These are phyloP conservation scores for Recurvirostra avosetta DNA, from an alignment of 2,113 vertebrate species.

Conservation along the genomic window DNA sequence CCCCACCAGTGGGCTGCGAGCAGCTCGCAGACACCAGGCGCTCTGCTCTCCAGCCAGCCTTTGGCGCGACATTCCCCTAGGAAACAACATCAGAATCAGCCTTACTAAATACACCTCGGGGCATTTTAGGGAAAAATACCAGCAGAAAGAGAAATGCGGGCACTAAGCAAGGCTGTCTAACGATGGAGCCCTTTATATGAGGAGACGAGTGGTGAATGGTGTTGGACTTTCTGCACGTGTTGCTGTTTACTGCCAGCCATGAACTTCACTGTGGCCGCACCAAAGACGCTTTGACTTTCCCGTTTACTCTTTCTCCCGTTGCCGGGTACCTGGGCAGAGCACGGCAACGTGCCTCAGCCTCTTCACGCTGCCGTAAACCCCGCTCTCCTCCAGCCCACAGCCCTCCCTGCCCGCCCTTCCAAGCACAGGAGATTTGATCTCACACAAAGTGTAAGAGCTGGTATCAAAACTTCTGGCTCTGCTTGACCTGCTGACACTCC, in stretches of 20 bases:
- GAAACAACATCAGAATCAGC: background rate
- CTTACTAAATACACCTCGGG: background rate
- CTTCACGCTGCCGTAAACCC: background rate
- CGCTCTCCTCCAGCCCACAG: background rate
- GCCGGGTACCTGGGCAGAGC: background rate
- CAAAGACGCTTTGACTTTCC: background rate
- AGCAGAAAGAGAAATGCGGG: rapidly evolving
- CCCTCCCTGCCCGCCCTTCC: background rate
- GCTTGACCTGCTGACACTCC: rapidly evolving
- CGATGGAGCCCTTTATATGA: rapidly evolving
- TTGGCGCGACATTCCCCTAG: rapidly evolving
- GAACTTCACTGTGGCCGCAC: background rate
- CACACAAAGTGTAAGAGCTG: background rate
- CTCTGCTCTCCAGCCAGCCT: background rate
- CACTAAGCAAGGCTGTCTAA: background rate
- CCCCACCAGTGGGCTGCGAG: background rate
- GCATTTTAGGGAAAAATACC: rapidly evolving
- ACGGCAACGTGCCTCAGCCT: background rate
- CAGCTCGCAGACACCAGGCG: background rate
- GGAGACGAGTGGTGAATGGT: rapidly evolving
- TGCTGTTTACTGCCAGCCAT: too few relatives aligned
- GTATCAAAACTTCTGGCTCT: background rate
- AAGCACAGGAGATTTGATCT: rapidly evolving
- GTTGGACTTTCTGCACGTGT: rapidly evolving
- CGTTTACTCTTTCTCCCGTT: background rate